These are phyloP conservation scores for Silurus meridionalis DNA, from an alignment of 2,113 vertebrate species.

Conservation along the genomic window DNA sequence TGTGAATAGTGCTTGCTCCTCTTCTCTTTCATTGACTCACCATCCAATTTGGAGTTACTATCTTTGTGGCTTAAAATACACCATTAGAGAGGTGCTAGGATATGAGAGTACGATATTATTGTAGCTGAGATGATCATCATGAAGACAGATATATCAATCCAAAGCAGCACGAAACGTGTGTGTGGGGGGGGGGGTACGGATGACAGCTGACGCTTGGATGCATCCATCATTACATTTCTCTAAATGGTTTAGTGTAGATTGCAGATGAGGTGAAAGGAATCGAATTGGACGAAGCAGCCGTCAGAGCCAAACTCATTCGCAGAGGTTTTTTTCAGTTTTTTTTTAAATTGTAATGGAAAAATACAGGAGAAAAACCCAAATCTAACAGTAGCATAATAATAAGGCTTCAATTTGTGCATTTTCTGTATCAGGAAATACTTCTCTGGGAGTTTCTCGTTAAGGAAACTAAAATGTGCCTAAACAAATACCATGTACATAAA, in stretches of 20 bases:
- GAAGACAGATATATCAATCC: background rate
- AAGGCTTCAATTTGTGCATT: background rate
- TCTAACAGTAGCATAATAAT: background rate
- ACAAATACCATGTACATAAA: background rate
- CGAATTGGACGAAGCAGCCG: background rate
- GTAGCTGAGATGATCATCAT: background rate
- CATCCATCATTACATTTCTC: conserved; percentile 4
- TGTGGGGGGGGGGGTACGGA: background rate
- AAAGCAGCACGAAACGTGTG: background rate
- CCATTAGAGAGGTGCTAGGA: background rate
- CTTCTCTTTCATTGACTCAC: conserved; percentile 13
- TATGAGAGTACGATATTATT: background rate
- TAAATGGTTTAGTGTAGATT: background rate
- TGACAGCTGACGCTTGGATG: background rate
- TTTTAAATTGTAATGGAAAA: background rate
- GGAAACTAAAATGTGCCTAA: background rate
- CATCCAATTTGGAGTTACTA: conserved; percentile 16
- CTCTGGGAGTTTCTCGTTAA: background rate
- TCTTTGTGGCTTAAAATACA: conserved; percentile 7
- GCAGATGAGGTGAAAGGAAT: conserved; percentile 1
- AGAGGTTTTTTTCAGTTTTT: background rate
- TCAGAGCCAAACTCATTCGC: background rate
- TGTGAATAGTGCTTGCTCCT: conserved; percentile 5
- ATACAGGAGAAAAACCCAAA: background rate
- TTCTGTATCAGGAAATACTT: background rate